Base-by-base conservation (phyloP, 2,113 vertebrate species). In the Pampusana beccarii region DNA sequence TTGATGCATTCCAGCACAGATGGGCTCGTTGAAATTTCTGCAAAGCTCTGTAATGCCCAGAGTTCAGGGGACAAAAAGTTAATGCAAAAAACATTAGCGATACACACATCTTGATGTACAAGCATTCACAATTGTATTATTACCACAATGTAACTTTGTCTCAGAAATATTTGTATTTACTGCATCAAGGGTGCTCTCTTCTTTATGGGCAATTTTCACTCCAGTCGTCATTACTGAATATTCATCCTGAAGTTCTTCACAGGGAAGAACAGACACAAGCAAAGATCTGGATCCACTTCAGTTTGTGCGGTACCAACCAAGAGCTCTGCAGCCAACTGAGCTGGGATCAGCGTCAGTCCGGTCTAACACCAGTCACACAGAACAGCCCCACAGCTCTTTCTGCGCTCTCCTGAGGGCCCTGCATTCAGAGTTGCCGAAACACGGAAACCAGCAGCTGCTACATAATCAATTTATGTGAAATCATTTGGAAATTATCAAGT, bases 391-490 rank as follows among this genome's bases (percentile, higher is more conserved):
- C 62, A 93, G 69, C 83, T 93, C 29, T 26, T 92, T 92, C 62
- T 62, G 9, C 28, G 38, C 24, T 83, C 60, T 95, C 86, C 69
- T 66, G 44, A 88, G 75, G 72, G 36, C n/a, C 36, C 44, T 5
- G 9, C 3, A 7, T 54, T 91, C 78, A 42, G 36, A 90, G 40
- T 10, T 83, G 67, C 79, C 80, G 86, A 90, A 90, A 80, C 44
- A 66, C 5, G 10, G 91, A 94, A 95, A 70, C 62, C 71, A 86
- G 62, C 91, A 94, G 86, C 86, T 92, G 80, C 80, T 65, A 34
- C 53, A 42, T 88, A 90, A 94, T 95, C 69, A 67, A 34, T 89
- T 86, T 78, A 77, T 61, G 60, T 78, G 56, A 91, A 93, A 92
- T 91, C 17, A 66, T 75, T 70, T 65, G 46, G 60, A 90, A 95